Evolutionary conservation across 2,113 vertebrate species (phyloP).

Genomic region (Ageneiosus marmoratus): DNA sequence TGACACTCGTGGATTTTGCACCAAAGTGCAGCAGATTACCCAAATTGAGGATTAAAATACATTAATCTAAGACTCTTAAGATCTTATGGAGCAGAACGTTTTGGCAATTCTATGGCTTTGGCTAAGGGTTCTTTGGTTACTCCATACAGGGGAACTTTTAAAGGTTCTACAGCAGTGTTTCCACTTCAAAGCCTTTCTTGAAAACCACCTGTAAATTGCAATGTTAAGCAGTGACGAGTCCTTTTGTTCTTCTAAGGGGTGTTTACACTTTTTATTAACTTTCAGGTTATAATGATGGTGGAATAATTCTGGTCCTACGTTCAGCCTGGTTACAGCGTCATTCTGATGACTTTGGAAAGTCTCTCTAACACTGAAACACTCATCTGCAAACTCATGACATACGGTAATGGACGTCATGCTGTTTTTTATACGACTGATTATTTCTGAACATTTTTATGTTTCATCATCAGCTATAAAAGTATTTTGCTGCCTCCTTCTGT

Average conservation of each 20-base stretch:
- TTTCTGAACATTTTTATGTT: background rate
- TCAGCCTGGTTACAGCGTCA: background rate
- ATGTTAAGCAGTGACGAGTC: background rate
- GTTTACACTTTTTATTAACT: background rate
- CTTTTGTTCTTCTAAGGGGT: background rate
- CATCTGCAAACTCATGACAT: background rate
- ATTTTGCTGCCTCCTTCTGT: background rate
- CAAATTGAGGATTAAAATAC: background rate
- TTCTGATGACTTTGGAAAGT: background rate
- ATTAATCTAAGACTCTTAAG: background rate
- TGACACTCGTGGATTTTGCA: no score
- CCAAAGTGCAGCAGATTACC: no score
- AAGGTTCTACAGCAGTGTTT: background rate
- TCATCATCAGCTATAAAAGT: background rate
- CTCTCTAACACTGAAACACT: no score
- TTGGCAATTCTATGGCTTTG: background rate
- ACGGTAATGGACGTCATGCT: background rate
- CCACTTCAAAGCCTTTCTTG: background rate
- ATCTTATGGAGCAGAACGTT: background rate
- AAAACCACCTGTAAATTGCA: background rate
- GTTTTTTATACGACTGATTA: background rate
- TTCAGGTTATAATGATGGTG: background rate
- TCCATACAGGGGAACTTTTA: background rate
- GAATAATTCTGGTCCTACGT: background rate
- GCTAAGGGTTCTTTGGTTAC: background rate